Conservation (phyloP, 53 echinoderm and acorn worm genomes). For the Mesocentrotus franciscanus region DNA sequence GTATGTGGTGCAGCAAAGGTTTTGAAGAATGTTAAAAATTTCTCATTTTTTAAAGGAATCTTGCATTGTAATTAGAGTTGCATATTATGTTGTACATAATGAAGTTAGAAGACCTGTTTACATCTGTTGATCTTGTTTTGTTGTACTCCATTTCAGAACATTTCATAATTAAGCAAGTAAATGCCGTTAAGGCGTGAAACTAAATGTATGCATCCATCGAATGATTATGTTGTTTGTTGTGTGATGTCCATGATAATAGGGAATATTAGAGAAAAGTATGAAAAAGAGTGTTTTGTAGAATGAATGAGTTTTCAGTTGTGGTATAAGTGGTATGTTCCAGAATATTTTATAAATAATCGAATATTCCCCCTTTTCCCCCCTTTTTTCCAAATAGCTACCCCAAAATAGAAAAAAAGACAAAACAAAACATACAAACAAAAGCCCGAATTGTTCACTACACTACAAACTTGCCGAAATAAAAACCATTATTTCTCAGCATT, state of each 20-base stretch:
- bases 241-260: background rate
- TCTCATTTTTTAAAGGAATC: constrained; percentile 19
- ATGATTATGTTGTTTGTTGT: background rate
- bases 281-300: too few species aligned
- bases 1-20: constrained; percentile 26
- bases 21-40: background rate
- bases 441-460: too few species aligned
- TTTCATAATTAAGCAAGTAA: constrained; percentile 66
- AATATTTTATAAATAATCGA: too few species aligned
- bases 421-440: too few species aligned
- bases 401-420: too few species aligned
- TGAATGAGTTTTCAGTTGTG: too few species aligned
- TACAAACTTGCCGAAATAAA: too few species aligned
- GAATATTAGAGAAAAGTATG: too few species aligned
- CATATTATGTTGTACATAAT: constrained; percentile 52
- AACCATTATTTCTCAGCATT: too few species aligned
- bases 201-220: background rate
- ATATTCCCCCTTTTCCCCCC: too few species aligned
- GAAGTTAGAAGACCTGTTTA: constrained; percentile 37
- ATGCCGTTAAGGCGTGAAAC: constrained; percentile 40
- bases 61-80: constrained; percentile 41
- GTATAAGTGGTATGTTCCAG: too few species aligned
- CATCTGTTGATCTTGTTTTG: constrained; percentile 49
- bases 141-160: constrained; percentile 56
- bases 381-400: too few species aligned